Percentiles rank a stretch among this genome's conserved stretches.
These are phyloP conservation scores for Leucoraja ocellata DNA, from an alignment of 2,797 vertebrate genomes.

Conservation along the genomic window DNA sequence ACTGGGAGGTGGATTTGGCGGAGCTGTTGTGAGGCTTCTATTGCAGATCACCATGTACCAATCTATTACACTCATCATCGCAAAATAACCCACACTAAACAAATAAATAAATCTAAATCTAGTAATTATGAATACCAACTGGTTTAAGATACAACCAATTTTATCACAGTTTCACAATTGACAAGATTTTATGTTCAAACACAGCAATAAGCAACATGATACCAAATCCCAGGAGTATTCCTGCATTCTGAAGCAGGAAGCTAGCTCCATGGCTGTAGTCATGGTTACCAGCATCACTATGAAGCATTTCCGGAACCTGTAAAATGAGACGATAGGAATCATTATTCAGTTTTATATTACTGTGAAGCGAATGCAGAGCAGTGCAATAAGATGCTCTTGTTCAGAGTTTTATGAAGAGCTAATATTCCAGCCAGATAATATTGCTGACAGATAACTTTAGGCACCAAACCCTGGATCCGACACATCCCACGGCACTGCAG, in stretches of 20 bases:
- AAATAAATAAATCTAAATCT: background rate
- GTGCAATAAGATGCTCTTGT: too few relatives aligned
- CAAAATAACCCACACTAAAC: background rate
- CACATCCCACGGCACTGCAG: background rate
- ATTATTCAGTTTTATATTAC: background rate
- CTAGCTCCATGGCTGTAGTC: slow-evolving; percentile 92
- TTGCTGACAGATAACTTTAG: too few relatives aligned
- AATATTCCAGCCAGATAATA: background rate
- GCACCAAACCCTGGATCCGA: background rate
- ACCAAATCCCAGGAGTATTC: slow-evolving; percentile 86
- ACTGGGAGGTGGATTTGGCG: background rate
- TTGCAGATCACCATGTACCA: background rate
- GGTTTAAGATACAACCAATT: background rate
- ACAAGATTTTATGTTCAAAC: slow-evolving; percentile 86
- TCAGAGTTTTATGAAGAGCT: too few relatives aligned
- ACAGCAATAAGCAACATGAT: slow-evolving; percentile 92
- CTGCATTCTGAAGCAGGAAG: slow-evolving; percentile 91
- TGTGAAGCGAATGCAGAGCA: background rate
- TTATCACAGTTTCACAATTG: slow-evolving; percentile 70
- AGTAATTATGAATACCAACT: background rate
- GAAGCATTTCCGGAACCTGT: slow-evolving; percentile 94
- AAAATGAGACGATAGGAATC: background rate
- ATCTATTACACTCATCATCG: background rate
- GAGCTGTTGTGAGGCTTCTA: background rate
- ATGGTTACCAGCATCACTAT: slow-evolving; percentile 88